Base-by-base conservation (phyloP, 2,888 invertebrate genomes). In the Hedychridium roseum region DNA sequence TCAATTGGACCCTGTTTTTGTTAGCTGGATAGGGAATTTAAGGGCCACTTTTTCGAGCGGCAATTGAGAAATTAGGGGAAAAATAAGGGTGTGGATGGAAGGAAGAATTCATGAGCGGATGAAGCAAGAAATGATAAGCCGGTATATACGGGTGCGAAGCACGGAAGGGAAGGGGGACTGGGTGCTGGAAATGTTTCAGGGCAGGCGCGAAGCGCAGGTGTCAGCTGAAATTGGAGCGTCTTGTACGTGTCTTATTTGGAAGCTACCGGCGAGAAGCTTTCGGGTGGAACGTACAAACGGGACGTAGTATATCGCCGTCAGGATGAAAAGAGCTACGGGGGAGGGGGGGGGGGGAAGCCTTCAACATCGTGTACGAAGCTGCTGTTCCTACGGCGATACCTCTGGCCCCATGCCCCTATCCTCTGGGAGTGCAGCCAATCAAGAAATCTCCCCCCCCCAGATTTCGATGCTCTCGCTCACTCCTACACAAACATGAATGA, bases 161-260 rank as follows among this genome's bases (percentile, higher is more conserved):
- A 43, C n/a, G 23, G 31, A 36, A 16, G 40, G 27, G 36, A 35
- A 31, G 32, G 44, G 38, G 35, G 32, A 40, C 18, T 14, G 26
- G 36, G 38, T 40, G 35, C 49, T 40, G 52, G 50, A 48, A 61
- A 46, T 35, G 58, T 60, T 46, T 55, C 64, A 63, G 32, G 53
- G 51, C 30, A 41, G 50, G 52, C 60, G 63, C 60, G 71, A 70
- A 72, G 61, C 72, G 69, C 72, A 73, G 72, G 72, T 72, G 72
- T 68, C 69, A 63, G 67, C 62, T 64, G 71, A 72, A 72, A 72
- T 72, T 72, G 72, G 71, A 72, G 71, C 72, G 66, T 70, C 71
- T 72, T 68, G 70, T 72, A 70, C 70, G 71, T 72, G 71, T 70
- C 72, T 70, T 69, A 72, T 66, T 67, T 69, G 68, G 60, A 57